Evolutionary conservation across 2,113 vertebrate genomes (phyloP).

Genomic region (Australoheros scitulus): DNA sequence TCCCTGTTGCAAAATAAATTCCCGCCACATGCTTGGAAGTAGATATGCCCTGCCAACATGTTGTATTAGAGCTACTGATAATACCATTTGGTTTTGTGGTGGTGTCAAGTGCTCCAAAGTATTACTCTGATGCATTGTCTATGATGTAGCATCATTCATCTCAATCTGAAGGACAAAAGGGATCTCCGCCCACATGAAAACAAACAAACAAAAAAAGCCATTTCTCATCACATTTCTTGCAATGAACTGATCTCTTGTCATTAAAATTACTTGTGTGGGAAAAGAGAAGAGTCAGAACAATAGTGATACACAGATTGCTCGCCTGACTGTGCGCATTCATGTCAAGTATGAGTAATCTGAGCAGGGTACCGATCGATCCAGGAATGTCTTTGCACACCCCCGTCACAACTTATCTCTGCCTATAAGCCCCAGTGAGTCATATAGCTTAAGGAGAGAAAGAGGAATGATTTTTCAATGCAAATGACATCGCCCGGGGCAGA

Average conservation of each 20-base stretch:
- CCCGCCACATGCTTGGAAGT: neutral
- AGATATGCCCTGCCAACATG: conserved; percentile 12
- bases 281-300: conserved; percentile 32
- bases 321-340: conserved; percentile 28
- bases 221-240: conserved; percentile 35
- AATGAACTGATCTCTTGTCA: conserved; percentile 47
- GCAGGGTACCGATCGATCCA: conserved; percentile 46
- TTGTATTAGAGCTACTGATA: conserved; percentile 41
- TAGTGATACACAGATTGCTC: neutral
- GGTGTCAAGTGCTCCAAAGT: conserved; percentile 5
- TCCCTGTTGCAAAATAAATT: neutral
- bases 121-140: conserved; percentile 23
- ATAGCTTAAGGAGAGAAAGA: conserved; percentile 57
- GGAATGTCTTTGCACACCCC: conserved; percentile 34
- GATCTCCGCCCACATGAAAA: conserved; percentile 49
- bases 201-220: neutral
- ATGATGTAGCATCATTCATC: conserved; percentile 43
- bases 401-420: conserved; percentile 51
- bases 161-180: conserved; percentile 48
- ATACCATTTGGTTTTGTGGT: conserved; percentile 19
- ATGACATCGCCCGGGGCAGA: conserved; percentile 60
- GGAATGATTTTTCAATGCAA: conserved; percentile 71
- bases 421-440: conserved; percentile 56
- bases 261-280: conserved; percentile 43
- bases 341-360: conserved; percentile 58